phyloP scores from a whole-genome alignment of 92 coral and sea anemone genomes.

The Chrysogorgia sp. region DNA sequence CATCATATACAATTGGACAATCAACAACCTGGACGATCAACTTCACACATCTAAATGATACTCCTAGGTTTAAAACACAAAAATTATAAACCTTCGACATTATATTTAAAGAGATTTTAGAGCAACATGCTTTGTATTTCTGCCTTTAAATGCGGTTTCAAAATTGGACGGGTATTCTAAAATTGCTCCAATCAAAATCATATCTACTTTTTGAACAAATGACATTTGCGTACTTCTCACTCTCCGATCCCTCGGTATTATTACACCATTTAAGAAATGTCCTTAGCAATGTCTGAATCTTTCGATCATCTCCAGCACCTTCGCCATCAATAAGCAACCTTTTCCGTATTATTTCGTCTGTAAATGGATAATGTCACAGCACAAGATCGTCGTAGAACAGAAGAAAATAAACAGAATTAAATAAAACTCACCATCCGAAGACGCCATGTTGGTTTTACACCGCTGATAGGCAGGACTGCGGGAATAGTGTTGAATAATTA shows the following conservation, averaged over 20 bases:
- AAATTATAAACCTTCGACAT: too few species aligned
- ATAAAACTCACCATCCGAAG: conserved; percentile 40
- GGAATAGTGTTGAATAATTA: too few species aligned
- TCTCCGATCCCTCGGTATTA: conserved; percentile 61
- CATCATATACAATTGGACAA: too few species aligned
- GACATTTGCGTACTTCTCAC: conserved; percentile 55
- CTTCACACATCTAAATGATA: too few species aligned
- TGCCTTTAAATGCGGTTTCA: too few species aligned
- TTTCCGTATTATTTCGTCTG: conserved; percentile 86
- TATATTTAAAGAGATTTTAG: too few species aligned
- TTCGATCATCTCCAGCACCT: conserved; percentile 95
- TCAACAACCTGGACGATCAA: too few species aligned
- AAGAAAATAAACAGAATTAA: not conserved
- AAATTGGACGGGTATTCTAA: too few species aligned
- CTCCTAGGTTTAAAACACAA: too few species aligned
- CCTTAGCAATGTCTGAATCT: conserved; percentile 82
- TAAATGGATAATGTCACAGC: not conserved
- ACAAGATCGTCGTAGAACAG: not conserved
- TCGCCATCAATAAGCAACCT: conserved; percentile 95
- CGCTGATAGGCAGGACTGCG: not conserved
- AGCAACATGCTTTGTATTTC: too few species aligned
- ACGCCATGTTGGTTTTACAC: conserved; percentile 36
- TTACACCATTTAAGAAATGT: conserved; percentile 93
- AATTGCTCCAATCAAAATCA: too few species aligned
- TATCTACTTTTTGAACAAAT: too few species aligned